phyloP scores from a whole-genome alignment of 2,888 invertebrate genomes.

The Drosophila helvetica region DNA sequence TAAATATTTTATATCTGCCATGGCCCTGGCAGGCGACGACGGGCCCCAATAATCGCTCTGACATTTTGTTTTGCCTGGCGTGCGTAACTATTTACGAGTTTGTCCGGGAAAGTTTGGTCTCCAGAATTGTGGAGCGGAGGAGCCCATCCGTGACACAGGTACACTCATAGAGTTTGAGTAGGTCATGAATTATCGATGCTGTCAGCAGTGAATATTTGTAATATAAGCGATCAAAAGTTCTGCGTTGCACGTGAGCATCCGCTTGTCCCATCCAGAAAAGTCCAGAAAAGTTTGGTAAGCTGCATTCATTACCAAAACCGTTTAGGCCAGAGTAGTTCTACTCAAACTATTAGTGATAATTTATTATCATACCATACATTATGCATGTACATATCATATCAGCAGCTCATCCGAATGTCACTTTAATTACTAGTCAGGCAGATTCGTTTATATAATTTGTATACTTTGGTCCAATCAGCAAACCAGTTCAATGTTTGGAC shows the following conservation, averaged over 20 bases:
- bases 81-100: conserved; percentile 78
- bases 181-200: conserved; percentile 81
- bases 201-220: conserved; percentile 77
- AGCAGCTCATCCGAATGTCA: conserved; percentile 11
- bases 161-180: conserved; percentile 65
- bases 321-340: conserved; percentile 8
- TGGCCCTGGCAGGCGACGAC: conserved; percentile 77
- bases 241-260: conserved; percentile 47
- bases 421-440: conserved; percentile 29
- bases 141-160: neutral
- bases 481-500: conserved; percentile 44
- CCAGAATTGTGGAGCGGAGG: neutral
- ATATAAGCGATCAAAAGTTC: conserved; percentile 62
- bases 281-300: conserved; percentile 2
- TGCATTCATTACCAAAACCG: conserved; percentile 29
- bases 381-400: neutral
- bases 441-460: conserved; percentile 8
- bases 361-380: neutral
- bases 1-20: conserved; percentile 81
- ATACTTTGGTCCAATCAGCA: conserved; percentile 16
- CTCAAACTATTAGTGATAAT: conserved; percentile 13
- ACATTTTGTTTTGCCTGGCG: conserved; percentile 56
- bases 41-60: conserved; percentile 69
- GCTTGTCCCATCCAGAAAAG: too few relatives aligned
- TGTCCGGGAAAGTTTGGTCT: conserved; percentile 61